A percentile compares a stretch with the other conserved stretches of the same genome.
These are phyloP conservation scores for Limnothrissa miodon DNA, from an alignment of 2,113 vertebrate genomes.

Conservation along the genomic window DNA sequence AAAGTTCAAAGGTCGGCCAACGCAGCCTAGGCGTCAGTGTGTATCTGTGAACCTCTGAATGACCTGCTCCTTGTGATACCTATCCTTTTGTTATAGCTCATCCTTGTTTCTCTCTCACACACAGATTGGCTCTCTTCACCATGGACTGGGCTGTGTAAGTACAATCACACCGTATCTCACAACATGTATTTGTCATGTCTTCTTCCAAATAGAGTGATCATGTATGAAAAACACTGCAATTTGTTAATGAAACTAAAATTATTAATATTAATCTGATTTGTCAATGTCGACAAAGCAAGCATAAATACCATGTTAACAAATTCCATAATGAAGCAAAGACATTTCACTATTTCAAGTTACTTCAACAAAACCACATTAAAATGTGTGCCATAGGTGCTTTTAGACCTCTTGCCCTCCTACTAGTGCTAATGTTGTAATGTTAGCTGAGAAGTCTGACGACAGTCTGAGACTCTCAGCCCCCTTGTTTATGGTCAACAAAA, in stretches of 20 bases:
- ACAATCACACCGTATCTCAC: slow-evolving; percentile 43
- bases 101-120: slow-evolving; percentile 29
- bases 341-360: not conserved
- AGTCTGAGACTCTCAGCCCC: not conserved
- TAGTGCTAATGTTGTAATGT: not conserved
- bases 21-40: not conserved
- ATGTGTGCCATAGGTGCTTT: not conserved
- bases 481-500: slow-evolving; percentile 27
- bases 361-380: not conserved
- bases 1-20: not conserved
- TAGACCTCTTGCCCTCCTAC: not conserved
- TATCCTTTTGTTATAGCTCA: not conserved
- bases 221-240: not conserved
- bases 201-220: not conserved
- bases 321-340: not conserved
- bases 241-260: not conserved
- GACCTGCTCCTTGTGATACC: not conserved
- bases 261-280: not conserved
- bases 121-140: slow-evolving; percentile 95
- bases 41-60: slow-evolving; percentile 5
- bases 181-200: not conserved
- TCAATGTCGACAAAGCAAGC: not conserved
- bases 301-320: not conserved
- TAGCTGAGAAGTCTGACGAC: not conserved
- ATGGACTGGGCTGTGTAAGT: slow-evolving; percentile 98